Evolutionary conservation across 2,888 invertebrate species (phyloP), one percentile per base, ranked within the genome.

Genomic region (Diloba caeruleocephala): DNA sequence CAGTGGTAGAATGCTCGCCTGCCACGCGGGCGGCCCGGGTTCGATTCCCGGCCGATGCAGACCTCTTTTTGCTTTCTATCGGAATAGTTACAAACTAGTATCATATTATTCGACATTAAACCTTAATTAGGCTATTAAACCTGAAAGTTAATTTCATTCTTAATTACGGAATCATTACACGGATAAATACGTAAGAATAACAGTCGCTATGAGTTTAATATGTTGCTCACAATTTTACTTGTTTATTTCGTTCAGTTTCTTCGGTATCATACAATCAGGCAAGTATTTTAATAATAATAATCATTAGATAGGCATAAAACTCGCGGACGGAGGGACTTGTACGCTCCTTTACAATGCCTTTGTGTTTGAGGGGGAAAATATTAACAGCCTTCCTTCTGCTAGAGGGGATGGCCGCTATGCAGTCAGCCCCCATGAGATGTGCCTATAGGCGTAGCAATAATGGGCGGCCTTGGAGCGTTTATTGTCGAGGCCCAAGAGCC

Each of bases 1-100:
- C 92, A 92, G 91, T 92, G 92, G 93, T 93, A 92, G 91, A 91
- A 92, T 92, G 92, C 91, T 92, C 92, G 92, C 91, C 91, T 92
- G 92, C 90, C 90, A 92, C 91, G 92, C 91, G 90, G 92, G 86
- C 84, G 84, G 84, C 84, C 84, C 86, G 84, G 88, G 88, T 88
- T 88, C 87, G 88, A 88, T 88, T 88, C 88, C 88, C 87, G 89
- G 89, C 84, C 86, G 86, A 89, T 88, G 88, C 87, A 87, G 2
- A 8, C 1, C 2, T 3, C 0, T 28, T 62, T 64, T 61, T 61
- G 31, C 1, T 46, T 54, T 64, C 58, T 50, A 64, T 37, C 1
- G 7, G 7, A 1, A 5, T 15, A 34, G 37, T 64, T 37, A 41
- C 3, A 8, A 25, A 19, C 4, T 1, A 10, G 12, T 15, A 6